phyloP scores from a whole-genome alignment of 2,113 vertebrate species.

The Paralichthys olivaceus region DNA sequence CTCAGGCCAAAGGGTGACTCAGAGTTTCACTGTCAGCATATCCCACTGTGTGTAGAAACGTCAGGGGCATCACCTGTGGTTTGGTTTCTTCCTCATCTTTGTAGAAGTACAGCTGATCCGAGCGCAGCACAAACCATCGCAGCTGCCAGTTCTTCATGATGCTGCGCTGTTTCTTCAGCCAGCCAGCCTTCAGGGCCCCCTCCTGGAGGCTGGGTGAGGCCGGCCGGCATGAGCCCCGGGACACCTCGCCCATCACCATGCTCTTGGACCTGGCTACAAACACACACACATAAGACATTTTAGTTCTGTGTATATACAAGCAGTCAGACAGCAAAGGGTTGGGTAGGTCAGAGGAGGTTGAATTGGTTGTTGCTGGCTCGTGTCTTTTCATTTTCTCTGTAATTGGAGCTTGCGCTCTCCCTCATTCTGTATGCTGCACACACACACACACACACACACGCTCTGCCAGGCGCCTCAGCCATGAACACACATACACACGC shows the following conservation, averaged over 20 bases:
- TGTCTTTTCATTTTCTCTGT: constrained; percentile 34
- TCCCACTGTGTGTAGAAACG: too few species aligned
- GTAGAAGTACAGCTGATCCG: constrained; percentile 92
- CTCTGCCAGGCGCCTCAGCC: constrained; percentile 7
- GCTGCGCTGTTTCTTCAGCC: constrained; percentile 94
- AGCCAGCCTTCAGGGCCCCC: constrained; percentile 90
- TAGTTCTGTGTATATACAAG: background rate
- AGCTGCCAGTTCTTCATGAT: constrained; percentile 98
- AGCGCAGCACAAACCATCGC: constrained; percentile 92
- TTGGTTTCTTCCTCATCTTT: constrained; percentile 95
- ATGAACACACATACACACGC: constrained; percentile 33
- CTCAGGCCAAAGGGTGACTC: too few species aligned
- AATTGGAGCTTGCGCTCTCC: constrained; percentile 17
- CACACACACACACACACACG: constrained; percentile 17
- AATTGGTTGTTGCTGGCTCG: background rate
- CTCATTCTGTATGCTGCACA: constrained; percentile 38
- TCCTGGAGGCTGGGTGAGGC: constrained; percentile 84
- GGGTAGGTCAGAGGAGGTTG: background rate
- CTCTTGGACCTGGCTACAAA: constrained; percentile 91
- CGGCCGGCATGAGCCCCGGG: constrained; percentile 73
- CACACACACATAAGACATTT: constrained; percentile 35
- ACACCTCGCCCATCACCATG: constrained; percentile 94
- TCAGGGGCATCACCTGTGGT: constrained; percentile 85
- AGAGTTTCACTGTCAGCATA: too few species aligned
- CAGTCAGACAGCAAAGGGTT: background rate